Evolutionary conservation across 2,797 vertebrate genomes (phyloP).

Genomic region (Lepus oiostolus): DNA sequence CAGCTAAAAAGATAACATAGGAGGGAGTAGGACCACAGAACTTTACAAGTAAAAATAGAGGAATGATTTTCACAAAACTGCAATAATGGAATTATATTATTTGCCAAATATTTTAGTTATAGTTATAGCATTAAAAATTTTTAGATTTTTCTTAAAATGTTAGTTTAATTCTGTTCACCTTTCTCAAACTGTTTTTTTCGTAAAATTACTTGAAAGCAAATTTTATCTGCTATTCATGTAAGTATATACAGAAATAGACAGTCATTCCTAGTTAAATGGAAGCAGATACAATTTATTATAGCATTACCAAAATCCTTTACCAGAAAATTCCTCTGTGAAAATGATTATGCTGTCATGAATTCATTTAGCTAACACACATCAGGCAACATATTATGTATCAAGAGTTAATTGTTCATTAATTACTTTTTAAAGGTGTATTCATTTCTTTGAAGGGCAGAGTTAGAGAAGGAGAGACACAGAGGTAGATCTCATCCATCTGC

Average conservation of each 20-base stretch:
- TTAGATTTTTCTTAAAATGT: neutral
- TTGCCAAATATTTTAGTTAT: conserved; percentile 39
- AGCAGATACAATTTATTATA: neutral
- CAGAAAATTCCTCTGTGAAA: neutral
- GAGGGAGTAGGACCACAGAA: neutral
- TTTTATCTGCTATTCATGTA: neutral
- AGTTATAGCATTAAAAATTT: neutral
- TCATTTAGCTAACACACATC: neutral
- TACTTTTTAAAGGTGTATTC: too few species aligned
- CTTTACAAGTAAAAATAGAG: conserved; percentile 26
- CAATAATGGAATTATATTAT: neutral
- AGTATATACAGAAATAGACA: neutral
- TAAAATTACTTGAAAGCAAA: neutral
- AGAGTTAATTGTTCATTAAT: neutral
- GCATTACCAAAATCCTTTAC: neutral
- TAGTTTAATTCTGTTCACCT: neutral
- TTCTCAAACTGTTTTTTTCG: conserved; percentile 16
- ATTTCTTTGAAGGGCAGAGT: too few species aligned
- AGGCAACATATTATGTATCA: neutral
- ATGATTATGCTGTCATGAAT: neutral
- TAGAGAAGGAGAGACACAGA: too few species aligned
- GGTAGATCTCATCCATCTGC: too few species aligned
- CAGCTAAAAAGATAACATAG: conserved; percentile 24
- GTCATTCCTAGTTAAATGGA: neutral
- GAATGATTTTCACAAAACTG: conserved; percentile 20